Percentiles rank a stretch among this genome's conserved stretches.
Conservation (phyloP, 2,113 vertebrate genomes). For the Sus scrofa region T2T-Sscrofa CM000822.6:76302001-76302500, state of each 20-base stretch:
- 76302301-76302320: background rate
- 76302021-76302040: too few relatives aligned
- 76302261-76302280: background rate
- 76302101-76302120: rapidly evolving
- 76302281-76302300: background rate
- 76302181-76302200: background rate
- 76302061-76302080: background rate
- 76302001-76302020: background rate
- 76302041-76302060: background rate
- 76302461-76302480: too few relatives aligned
- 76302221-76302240: background rate
- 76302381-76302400: too few relatives aligned
- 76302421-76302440: too few relatives aligned
- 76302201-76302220: too few relatives aligned
- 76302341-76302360: background rate
- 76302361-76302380: background rate
- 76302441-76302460: too few relatives aligned
- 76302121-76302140: background rate
- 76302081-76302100: background rate
- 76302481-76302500: too few relatives aligned
- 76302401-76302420: too few relatives aligned
- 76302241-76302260: background rate
- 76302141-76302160: background rate
- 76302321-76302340: background rate
- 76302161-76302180: background rate